Evolutionary conservation across 2,797 vertebrate genomes (phyloP), one percentile per base, ranked within the genome.

Genomic region (Liparis tanakae): DNA sequence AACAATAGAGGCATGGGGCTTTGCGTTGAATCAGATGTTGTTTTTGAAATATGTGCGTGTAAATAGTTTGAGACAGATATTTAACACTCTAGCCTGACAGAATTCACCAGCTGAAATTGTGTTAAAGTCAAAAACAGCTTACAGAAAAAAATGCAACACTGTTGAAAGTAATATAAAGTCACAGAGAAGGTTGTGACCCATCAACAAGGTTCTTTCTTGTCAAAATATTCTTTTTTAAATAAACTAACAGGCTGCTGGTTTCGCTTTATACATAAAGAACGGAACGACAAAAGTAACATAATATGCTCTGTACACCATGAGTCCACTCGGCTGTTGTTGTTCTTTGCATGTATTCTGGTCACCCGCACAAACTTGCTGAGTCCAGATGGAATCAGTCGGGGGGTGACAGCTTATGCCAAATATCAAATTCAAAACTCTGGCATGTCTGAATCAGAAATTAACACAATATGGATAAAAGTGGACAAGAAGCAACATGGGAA

Each of bases 331-430:
- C 20, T 20, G 10, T 15, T 22, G 44, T 1, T 18, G 33, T 17
- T 30, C n/a, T 20, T 3, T 0, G 9, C 39, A 53, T 67, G 65
- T 80, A 84, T 74, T 36, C 22, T 71, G 60, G 72, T 85, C 74
- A 79, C 9, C 4, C 30, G n/a, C 78, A 89, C 77, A 81, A 73
- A 85, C 72, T 65, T 76, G 70, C 85, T 71, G 66, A 79, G 80
- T 79, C 85, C 91, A 93, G 90, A 93, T 93, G 91, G 92, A 89
- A 85, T 83, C 90, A 73, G 88, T 85, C 34, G 69, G 84, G 81
- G 81, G 83, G 81, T 81, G 72, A 77, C 61, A 20, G 17, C 77
- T 82, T 46, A 22, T 80, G 84, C 89, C 84, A 89, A 76, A 83
- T 82, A 88, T 88, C 72, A 83, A 81, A 86, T 82, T 74, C 34